Base-by-base conservation (phyloP, 1,140 invertebrate species). In the Bombus fervidus region DNA sequence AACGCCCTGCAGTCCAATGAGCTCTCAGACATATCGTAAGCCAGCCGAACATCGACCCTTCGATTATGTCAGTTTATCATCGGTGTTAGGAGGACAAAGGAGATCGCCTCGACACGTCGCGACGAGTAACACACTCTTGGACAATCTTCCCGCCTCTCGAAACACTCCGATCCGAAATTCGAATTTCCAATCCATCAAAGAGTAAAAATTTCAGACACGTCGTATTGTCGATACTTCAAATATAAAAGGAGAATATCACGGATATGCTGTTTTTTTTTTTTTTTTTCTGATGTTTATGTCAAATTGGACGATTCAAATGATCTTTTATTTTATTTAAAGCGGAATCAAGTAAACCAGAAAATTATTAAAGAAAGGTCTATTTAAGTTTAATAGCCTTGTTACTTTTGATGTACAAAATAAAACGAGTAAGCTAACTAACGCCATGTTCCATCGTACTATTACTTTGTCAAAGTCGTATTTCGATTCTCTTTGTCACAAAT, bases 61-160 rank as follows among this genome's bases (percentile, higher is more conserved):
- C 87, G 85, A 89, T 88, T 86, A 88, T 86, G 68, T 87, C 81
- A 81, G 84, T 86, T 86, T 89, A 86, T 83, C 83, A 59, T 15
- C 57, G 64, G 83, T 77, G 71, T 89, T 66, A 37, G n/a, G 6
- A 28, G 85, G 37, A 89, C 87, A 89, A 89, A 89, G 84, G 59
- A n/a, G 64, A 66, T 84, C 75, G 53, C 57, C 69, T 34, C 13
- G 28, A 53, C 59, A n/a, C 59, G 68, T 85, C 34, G 59, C 74
- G 74, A 75, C 73, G 57, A 74, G 66, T 41, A 64, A 64, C 34
- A 25, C 39, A 64, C 77, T 88, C 78, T 75, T 62, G 25, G 57
- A 41, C 34, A 15, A 41, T 72, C 37, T 25, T n/a, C 25, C 22
- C 5, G 25, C 9, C 28, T 39, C 41, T 57, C 4, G 34, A 25